Percentiles rank a stretch among this genome's conserved stretches.
Conservation (phyloP, 2,797 vertebrate genomes). For the Acrocephalus scirpaceus region DNA sequence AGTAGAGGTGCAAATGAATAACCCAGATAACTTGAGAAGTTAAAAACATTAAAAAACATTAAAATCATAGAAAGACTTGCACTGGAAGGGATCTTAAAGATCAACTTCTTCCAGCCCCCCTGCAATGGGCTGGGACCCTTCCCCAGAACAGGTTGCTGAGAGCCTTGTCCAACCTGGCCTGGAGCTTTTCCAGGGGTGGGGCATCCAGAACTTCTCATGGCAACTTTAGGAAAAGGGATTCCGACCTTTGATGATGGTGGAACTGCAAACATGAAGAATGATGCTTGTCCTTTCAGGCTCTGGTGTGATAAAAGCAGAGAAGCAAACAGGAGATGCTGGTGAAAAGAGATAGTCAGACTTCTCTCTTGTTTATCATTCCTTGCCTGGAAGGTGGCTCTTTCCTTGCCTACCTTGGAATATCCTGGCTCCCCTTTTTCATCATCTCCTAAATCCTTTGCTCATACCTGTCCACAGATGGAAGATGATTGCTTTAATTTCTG, state of each 20-base stretch:
- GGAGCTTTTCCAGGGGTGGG: not conserved
- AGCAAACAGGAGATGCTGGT: not conserved
- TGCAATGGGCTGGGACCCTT: not conserved
- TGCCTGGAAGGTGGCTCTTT: not conserved
- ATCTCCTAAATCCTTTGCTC: not conserved
- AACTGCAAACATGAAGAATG: not conserved
- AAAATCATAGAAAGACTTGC: not conserved
- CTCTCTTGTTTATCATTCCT: not conserved
- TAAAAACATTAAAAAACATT: not conserved
- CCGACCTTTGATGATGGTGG: not conserved
- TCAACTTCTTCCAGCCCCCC: accelerated
- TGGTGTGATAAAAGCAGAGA: not conserved
- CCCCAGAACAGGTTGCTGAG: not conserved
- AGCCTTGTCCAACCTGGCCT: accelerated
- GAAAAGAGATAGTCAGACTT: not conserved
- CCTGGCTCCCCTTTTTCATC: not conserved
- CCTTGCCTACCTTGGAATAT: not conserved
- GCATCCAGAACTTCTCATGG: not conserved
- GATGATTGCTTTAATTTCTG: not conserved
- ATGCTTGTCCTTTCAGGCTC: not conserved
- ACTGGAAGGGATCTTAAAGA: not conserved
- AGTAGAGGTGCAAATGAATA: not conserved
- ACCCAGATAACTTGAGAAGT: not conserved
- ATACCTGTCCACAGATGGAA: not conserved
- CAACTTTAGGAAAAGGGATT: not conserved